Percentiles rank a stretch among this genome's conserved stretches.
Conservation (phyloP, 2,113 vertebrate genomes). For the Thamnaconus septentrionalis region DNA sequence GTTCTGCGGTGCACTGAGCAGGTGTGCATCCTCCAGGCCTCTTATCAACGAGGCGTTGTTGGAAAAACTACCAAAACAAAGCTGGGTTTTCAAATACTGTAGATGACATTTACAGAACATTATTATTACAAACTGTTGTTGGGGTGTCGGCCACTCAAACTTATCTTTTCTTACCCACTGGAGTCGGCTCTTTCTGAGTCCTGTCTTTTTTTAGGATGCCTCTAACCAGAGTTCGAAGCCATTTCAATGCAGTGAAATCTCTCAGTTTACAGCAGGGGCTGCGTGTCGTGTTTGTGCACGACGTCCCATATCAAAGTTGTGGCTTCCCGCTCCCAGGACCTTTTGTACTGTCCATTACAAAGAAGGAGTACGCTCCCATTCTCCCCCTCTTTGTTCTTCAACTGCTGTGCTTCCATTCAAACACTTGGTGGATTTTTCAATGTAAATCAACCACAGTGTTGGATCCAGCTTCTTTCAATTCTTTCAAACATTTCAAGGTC, state of each 20-base stretch:
- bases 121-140: too few species aligned
- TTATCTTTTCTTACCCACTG: neutral
- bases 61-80: neutral
- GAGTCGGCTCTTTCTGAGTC: neutral
- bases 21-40: too few species aligned
- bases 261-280: slow-evolving; percentile 16
- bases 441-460: neutral
- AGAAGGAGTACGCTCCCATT: neutral
- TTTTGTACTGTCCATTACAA: neutral
- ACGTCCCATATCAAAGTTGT: neutral
- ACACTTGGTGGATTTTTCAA: neutral
- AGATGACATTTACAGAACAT: too few species aligned
- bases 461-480: neutral
- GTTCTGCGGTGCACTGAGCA: too few species aligned
- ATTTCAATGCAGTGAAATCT: slow-evolving; percentile 31
- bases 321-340: neutral
- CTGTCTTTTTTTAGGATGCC: neutral
- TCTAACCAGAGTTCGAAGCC: slow-evolving; percentile 22
- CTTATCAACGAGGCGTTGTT: too few species aligned
- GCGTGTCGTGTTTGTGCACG: neutral
- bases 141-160: too few species aligned
- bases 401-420: slow-evolving; percentile 44
- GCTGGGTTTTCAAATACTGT: neutral
- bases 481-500: neutral
- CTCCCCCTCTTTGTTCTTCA: neutral